Evolutionary conservation across 2,888 invertebrate species (phyloP).

Genomic region (Tineola bisselliella): DNA sequence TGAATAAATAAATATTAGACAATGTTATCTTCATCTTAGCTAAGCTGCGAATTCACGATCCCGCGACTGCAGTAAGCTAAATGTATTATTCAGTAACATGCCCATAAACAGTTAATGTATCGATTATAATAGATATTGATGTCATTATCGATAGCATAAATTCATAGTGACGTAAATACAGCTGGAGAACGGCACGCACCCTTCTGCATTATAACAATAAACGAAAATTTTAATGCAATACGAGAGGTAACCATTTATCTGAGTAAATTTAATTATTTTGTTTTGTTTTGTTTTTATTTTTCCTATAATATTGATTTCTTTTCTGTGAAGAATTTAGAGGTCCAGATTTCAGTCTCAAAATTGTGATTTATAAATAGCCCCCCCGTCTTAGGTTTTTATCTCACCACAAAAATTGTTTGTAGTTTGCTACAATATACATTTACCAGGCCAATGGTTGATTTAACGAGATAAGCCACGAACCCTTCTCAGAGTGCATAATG

Average conservation of each 20-base stretch:
- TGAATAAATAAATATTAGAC: too few relatives aligned
- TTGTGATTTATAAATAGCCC: not conserved
- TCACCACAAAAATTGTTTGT: not conserved
- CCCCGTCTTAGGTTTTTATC: not conserved
- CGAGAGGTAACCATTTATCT: conserved; percentile 39
- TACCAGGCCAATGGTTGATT: conserved; percentile 31
- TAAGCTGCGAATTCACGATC: not conserved
- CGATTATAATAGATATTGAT: conserved; percentile 31
- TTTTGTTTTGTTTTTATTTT: not conserved
- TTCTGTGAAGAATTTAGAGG: not conserved
- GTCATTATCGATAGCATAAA: conserved; percentile 52
- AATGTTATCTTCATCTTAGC: not conserved
- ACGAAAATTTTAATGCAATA: conserved; percentile 34
- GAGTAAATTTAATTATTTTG: not conserved
- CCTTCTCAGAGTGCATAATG: conserved; percentile 62
- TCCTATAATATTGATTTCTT: not conserved
- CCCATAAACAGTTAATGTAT: conserved; percentile 9
- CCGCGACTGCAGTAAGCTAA: not conserved
- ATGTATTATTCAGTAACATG: conserved; percentile 9
- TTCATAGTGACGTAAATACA: conserved; percentile 49
- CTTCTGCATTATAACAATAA: conserved; percentile 39
- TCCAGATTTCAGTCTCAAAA: not conserved
- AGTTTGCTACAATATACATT: conserved; percentile 2
- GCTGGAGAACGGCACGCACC: conserved; percentile 29
- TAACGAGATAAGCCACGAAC: conserved; percentile 58